These are phyloP conservation scores for Sebastes oblongus DNA, from an alignment of 2,797 vertebrate species.

Conservation along the genomic window DNA sequence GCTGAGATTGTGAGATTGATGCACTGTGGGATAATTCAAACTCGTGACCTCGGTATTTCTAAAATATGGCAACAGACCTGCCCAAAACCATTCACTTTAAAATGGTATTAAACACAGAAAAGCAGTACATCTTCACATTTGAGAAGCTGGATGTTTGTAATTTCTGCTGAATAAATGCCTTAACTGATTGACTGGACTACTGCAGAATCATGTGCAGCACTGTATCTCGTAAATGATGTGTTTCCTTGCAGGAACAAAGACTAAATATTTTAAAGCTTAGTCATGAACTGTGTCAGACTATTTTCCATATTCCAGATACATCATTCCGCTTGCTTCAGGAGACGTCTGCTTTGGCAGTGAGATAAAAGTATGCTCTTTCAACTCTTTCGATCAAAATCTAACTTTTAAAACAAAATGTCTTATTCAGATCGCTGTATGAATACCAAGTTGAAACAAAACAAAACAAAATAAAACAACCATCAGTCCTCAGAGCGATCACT, in stretches of 20 bases:
- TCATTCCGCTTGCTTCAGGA: constrained; percentile 17
- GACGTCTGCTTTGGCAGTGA: constrained; percentile 28
- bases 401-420: constrained; percentile 31
- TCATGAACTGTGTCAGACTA: constrained; percentile 29
- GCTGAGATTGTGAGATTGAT: not conserved
- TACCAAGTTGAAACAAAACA: constrained; percentile 16
- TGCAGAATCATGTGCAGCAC: not conserved
- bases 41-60: not conserved
- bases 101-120: not conserved
- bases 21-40: not conserved
- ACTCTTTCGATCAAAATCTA: not conserved
- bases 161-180: not conserved
- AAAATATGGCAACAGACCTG: not conserved
- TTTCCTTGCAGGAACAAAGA: constrained; percentile 19
- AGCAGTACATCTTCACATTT: not conserved
- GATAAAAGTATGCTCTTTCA: constrained; percentile 26
- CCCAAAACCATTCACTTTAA: not conserved
- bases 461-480: not conserved
- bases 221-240: not conserved
- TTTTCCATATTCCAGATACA: constrained; percentile 28
- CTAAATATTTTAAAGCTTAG: constrained; percentile 30
- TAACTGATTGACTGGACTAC: not conserved
- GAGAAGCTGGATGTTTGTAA: not conserved
- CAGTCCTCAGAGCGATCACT: constrained; percentile 10
- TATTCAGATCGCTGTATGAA: not conserved